phyloP scores from a whole-genome alignment of 2,797 vertebrate species.

The Urocyon cinereoargenteus region DNA sequence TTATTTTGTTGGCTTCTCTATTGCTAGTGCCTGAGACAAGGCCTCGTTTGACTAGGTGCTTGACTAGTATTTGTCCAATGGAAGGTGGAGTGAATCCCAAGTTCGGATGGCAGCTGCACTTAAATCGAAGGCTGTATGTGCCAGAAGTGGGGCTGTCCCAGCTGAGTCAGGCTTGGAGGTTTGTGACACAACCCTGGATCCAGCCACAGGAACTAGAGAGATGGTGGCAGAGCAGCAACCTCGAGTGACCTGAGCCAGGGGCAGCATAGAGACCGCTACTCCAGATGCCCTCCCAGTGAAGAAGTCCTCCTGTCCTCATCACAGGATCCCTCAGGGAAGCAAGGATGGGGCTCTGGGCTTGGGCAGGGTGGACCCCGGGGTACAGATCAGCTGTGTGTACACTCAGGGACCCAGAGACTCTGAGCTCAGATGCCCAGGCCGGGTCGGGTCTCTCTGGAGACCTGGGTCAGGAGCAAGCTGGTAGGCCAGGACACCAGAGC shows the following conservation, averaged over 20 bases:
- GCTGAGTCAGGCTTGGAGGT: background rate
- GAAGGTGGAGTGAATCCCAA: background rate
- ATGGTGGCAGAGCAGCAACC: accelerated
- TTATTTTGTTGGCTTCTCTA: background rate
- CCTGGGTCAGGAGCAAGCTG: background rate
- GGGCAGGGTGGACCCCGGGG: background rate
- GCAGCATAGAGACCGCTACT: background rate
- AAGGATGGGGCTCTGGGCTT: background rate
- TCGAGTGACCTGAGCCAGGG: too few species aligned
- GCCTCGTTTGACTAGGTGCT: background rate
- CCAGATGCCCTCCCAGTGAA: background rate
- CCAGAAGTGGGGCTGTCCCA: too few species aligned
- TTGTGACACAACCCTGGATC: background rate
- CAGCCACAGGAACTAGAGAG: background rate
- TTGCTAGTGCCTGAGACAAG: background rate
- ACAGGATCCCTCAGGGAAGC: background rate
- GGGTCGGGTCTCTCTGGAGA: background rate
- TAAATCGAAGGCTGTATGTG: background rate
- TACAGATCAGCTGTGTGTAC: accelerated
- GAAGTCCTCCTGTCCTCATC: background rate
- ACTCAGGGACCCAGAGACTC: background rate
- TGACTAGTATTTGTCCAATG: background rate
- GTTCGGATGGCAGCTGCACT: background rate
- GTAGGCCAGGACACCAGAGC: background rate
- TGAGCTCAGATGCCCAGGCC: background rate